These are phyloP conservation scores for Oxygymnocypris stewartii DNA, from an alignment of 2,113 vertebrate genomes.

Conservation along the genomic window DNA sequence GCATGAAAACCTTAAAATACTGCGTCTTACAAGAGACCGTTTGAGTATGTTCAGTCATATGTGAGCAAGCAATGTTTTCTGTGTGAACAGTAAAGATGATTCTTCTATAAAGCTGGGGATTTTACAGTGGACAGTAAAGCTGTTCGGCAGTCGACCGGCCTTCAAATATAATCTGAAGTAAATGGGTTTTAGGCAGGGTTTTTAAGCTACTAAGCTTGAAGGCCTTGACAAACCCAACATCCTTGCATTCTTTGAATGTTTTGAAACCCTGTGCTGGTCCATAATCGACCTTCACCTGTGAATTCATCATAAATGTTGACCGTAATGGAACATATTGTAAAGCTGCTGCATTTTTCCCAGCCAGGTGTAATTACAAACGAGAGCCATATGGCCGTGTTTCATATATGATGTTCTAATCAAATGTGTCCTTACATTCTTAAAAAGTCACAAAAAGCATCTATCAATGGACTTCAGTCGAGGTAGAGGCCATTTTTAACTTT, in stretches of 20 bases:
- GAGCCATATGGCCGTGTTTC: constrained; percentile 18
- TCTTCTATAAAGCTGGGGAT: not conserved
- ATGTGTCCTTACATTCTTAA: constrained; percentile 12
- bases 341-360: not conserved
- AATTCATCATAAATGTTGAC: constrained; percentile 34
- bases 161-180: constrained; percentile 26
- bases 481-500: not conserved
- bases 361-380: not conserved
- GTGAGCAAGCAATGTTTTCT: not conserved
- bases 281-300: constrained; percentile 20
- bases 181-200: not conserved
- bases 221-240: not conserved
- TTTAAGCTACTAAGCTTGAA: not conserved
- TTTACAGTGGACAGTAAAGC: constrained; percentile 15
- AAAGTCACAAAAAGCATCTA: not conserved
- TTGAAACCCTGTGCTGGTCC: constrained; percentile 2
- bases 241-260: not conserved
- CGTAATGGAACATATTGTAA: constrained; percentile 8
- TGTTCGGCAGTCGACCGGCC: not conserved
- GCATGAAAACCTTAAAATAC: constrained; percentile 1
- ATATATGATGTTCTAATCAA: constrained; percentile 4
- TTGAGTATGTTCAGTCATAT: constrained; percentile 11
- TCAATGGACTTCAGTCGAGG: not conserved
- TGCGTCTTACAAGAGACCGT: not conserved
- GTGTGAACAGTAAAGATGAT: not conserved